These are phyloP conservation scores for Suncus etruscus DNA, from an alignment of 2,113 vertebrate species.

Conservation along the genomic window DNA sequence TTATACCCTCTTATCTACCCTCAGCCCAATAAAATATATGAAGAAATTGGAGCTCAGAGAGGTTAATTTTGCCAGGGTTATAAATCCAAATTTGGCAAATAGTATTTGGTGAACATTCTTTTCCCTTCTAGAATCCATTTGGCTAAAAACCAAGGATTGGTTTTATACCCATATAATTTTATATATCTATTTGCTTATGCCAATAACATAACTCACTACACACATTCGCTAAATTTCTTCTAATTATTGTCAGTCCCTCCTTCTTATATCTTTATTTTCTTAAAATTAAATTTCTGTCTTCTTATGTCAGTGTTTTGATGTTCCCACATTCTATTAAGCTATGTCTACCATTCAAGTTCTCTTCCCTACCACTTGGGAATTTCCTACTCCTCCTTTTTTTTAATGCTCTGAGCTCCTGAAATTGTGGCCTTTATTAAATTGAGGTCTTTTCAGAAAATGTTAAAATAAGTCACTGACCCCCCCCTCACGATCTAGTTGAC, in stretches of 20 bases:
- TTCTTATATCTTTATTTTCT: not conserved
- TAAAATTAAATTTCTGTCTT: not conserved
- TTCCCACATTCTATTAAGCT: not conserved
- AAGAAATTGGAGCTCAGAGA: conserved; percentile 24
- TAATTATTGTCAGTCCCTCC: not conserved
- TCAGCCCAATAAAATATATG: not conserved
- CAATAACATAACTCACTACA: not conserved
- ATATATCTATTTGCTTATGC: not conserved
- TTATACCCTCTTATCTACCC: not conserved
- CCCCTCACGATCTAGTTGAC: not conserved
- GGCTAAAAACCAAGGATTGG: not conserved
- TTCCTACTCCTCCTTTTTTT: not conserved
- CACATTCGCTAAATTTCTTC: no score
- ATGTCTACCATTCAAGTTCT: not conserved
- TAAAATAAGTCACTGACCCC: conserved; percentile 41
- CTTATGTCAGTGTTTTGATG: not conserved
- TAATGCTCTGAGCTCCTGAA: conserved; percentile 32
- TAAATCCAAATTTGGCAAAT: not conserved
- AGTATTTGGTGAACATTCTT: not conserved
- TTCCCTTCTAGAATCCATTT: not conserved
- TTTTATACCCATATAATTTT: not conserved
- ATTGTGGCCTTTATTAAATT: conserved; percentile 17
- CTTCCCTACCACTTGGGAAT: not conserved
- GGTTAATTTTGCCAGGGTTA: not conserved
- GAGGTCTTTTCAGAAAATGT: not conserved